Evolutionary conservation across 2,113 vertebrate genomes (phyloP), one percentile per base, ranked within the genome.

Genomic region (Loxodonta africana): DNA sequence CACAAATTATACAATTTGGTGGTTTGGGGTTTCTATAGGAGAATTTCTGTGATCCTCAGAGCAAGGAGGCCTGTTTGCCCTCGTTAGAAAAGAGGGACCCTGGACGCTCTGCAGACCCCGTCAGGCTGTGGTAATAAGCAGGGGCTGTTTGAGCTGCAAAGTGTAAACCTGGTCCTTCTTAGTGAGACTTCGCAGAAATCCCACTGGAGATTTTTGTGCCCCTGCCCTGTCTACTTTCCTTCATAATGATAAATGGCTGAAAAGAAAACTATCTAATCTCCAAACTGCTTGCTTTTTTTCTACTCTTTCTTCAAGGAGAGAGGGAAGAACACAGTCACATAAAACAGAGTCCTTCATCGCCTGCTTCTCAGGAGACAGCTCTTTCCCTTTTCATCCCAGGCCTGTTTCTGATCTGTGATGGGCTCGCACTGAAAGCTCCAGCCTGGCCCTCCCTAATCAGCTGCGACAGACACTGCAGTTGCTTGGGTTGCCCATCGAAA

Each of bases 111-210:
- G 77, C 97, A 96, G 93, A 48, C 89, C 53, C 0, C 65, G 8
- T 81, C 92, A 82, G 94, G 48, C 0, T 65, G 46, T 6, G 63
- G 91, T 95, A 97, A 11, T 71, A 23, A 97, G 77, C 97, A 21
- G 37, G 91, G 71, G 95, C 95, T 81, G 85, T 12, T 71, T 57
- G 82, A 17, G 71, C 51, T 37, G 26, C 92, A 21, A 90, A 15
- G 63, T 69, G 81, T 96, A 97, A 98, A 97, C 96, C 97, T 97
- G 82, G 96, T 25, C 96, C 92, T 98, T 87, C 57, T 81, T 90
- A 63, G 51, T 98, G 98, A 99, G 94, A 97, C 97, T 98, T 97
- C n/a, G n/a, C 99, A 99, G 98, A 99, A 99, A 98, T 98, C 99
- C 98, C 98, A 85, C 83, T 93, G 98, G 97, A 98, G 97, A 93